These are phyloP conservation scores for Rallus crepitans DNA, from an alignment of 2,797 vertebrate species.

Conservation along the genomic window DNA sequence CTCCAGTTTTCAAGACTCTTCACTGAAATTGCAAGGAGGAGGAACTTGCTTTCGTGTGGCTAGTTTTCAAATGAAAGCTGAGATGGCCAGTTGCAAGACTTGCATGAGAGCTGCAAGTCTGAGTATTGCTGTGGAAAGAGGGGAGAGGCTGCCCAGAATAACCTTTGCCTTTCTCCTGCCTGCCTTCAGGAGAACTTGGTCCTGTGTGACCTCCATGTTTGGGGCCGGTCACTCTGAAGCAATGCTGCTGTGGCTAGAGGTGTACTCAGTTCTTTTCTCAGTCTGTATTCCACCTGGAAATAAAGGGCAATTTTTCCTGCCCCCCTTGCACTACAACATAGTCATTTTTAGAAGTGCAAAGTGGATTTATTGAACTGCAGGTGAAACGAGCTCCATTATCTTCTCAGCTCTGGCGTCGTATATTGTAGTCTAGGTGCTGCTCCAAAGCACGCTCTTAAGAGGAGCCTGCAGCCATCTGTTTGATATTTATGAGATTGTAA, in stretches of 20 bases:
- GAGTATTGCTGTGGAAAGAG: fast-evolving
- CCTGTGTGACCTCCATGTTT: neutral
- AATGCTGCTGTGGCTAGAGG: neutral
- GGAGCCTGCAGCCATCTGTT: slow-evolving; percentile 47
- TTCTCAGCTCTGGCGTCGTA: neutral
- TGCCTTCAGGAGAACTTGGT: neutral
- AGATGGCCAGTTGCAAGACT: neutral
- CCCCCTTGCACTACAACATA: neutral
- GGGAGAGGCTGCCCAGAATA: neutral
- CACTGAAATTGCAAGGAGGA: neutral
- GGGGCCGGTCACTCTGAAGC: neutral
- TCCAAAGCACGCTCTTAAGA: neutral
- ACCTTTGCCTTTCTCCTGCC: neutral
- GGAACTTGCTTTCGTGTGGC: neutral
- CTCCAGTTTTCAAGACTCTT: neutral
- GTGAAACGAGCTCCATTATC: slow-evolving; percentile 17
- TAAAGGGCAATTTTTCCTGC: neutral
- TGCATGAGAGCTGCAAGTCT: neutral
- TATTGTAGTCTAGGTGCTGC: slow-evolving; percentile 5
- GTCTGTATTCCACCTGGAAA: neutral
- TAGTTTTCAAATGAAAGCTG: neutral
- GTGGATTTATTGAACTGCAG: neutral
- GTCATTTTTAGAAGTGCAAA: neutral
- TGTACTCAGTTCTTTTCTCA: neutral
- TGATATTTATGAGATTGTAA: slow-evolving; percentile 59